A percentile compares a stretch with the other conserved stretches of the same genome.
These are phyloP conservation scores for Smithornis capensis DNA, from an alignment of 2,113 vertebrate species.

Conservation along the genomic window DNA sequence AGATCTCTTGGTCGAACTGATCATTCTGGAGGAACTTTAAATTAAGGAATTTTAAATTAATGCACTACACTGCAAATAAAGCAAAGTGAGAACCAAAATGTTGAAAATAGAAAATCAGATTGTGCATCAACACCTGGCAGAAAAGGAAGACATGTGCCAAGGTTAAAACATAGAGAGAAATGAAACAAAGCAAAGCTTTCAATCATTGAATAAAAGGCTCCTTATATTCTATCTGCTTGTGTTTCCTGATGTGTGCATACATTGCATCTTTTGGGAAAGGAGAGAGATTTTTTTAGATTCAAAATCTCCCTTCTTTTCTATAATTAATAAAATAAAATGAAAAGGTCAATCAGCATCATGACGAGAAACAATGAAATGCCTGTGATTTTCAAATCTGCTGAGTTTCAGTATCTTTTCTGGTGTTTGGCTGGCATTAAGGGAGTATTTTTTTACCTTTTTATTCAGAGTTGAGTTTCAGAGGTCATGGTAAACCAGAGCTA, in stretches of 20 bases:
- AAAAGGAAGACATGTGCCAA: background rate
- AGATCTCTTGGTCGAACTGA: background rate
- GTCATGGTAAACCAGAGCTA: constrained; percentile 12
- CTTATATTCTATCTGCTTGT: background rate
- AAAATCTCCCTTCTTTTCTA: background rate
- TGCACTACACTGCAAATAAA: background rate
- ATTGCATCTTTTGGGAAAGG: background rate
- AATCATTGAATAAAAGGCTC: background rate
- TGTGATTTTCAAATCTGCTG: constrained; percentile 23
- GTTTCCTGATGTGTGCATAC: background rate
- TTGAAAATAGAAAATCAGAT: background rate
- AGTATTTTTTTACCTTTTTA: constrained; percentile 38
- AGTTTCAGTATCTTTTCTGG: background rate
- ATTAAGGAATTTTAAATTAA: background rate
- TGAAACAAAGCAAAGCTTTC: background rate
- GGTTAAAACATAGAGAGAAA: background rate
- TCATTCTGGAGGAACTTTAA: background rate
- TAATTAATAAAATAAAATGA: constrained; percentile 24
- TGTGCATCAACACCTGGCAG: background rate
- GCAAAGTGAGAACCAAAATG: background rate
- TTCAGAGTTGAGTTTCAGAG: constrained; percentile 32
- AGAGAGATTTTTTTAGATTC: background rate
- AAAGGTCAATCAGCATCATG: background rate
- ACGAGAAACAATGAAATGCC: background rate
- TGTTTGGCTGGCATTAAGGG: background rate